Conservation (phyloP, 1,140 invertebrate species). For the Rhizoglyphus robini region DNA sequence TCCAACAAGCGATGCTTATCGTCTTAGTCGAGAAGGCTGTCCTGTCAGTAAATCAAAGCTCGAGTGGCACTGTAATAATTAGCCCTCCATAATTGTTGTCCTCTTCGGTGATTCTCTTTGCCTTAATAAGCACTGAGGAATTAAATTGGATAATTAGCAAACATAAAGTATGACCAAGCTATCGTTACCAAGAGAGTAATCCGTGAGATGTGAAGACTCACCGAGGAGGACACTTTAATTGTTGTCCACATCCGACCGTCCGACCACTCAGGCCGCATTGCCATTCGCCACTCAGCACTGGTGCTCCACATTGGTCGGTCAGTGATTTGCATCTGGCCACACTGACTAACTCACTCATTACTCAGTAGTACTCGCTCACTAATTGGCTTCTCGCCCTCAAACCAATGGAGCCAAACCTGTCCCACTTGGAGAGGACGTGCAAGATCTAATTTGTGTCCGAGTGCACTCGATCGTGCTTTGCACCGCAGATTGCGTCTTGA, state of each 20-base stretch:
- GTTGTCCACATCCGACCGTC: constrained; percentile 4
- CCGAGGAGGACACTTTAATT: constrained; percentile 7
- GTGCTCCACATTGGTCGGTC: not conserved
- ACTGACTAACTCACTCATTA: not conserved
- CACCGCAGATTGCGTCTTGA: not conserved
- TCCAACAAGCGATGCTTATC: not conserved
- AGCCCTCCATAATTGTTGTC: constrained; percentile 1
- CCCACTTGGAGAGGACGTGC: not conserved
- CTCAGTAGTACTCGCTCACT: not conserved
- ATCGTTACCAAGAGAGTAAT: not conserved
- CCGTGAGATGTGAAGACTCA: constrained; percentile 1
- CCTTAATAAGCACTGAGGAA: constrained; percentile 1
- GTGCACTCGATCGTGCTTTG: too few species aligned
- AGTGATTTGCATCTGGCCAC: too few species aligned
- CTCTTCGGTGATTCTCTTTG: not conserved
- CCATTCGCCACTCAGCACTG: not conserved
- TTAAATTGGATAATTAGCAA: constrained; percentile 15
- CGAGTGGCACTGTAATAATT: too few species aligned
- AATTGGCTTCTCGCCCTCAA: not conserved
- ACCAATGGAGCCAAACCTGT: not conserved
- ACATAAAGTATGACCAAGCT: not conserved
- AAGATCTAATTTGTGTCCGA: too few species aligned
- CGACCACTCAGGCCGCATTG: not conserved
- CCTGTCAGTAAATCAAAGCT: too few species aligned
- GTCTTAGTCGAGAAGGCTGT: too few species aligned